A percentile compares a stretch with the other conserved stretches of the same genome.
These are phyloP conservation scores for Pachyuromys duprasi DNA, from an alignment of 2,797 vertebrate genomes.

Conservation along the genomic window DNA sequence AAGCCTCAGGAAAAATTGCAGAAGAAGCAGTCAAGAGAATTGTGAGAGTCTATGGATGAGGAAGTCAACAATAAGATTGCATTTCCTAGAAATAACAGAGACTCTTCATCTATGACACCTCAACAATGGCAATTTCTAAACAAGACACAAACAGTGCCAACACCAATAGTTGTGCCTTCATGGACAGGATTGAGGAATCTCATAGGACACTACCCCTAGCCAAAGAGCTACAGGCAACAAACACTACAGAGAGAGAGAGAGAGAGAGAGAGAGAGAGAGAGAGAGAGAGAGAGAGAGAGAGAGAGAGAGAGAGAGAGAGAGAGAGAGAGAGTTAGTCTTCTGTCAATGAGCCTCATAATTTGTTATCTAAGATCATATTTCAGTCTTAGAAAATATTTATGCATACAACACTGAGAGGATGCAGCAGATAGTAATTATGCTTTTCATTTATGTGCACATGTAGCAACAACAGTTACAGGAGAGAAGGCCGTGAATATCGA, in stretches of 20 bases:
- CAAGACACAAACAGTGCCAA: no score
- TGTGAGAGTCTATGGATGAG: background rate
- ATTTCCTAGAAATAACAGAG: background rate
- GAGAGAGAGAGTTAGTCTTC: background rate
- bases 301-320: no score
- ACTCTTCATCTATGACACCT: no score
- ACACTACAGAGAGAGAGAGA: background rate
- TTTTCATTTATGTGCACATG: background rate
- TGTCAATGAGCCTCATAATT: background rate
- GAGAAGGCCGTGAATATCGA: background rate
- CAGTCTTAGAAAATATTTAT: background rate
- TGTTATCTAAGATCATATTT: background rate
- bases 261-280: no score
- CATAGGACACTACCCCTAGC: background rate
- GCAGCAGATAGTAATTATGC: background rate
- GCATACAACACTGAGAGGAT: background rate
- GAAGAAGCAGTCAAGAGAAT: background rate
- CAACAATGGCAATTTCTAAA: background rate
- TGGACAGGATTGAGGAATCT: background rate
- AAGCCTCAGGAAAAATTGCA: background rate
- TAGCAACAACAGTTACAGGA: background rate
- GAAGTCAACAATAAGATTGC: background rate
- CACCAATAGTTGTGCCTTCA: background rate
- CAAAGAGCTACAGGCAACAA: background rate
- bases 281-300: no score